Evolutionary conservation across 2,113 vertebrate genomes (phyloP).

Genomic region (Menidia beryllina): DNA sequence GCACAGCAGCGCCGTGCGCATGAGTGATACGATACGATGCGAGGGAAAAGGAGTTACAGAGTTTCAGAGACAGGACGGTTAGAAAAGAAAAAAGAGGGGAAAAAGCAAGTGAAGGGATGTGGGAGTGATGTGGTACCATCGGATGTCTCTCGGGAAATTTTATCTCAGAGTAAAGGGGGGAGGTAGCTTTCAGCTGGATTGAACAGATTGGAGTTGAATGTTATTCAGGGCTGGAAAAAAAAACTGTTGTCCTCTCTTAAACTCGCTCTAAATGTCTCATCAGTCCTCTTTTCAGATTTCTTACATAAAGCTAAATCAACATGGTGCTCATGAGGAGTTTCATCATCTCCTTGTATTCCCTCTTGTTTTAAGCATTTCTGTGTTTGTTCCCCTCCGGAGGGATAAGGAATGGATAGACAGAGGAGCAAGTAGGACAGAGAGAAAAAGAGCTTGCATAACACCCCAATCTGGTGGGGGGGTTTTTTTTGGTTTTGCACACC

Average conservation of each 20-base stretch:
- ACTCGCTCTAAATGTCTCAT: slow-evolving; percentile 12
- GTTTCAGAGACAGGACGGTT: slow-evolving; percentile 33
- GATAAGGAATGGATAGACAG: slow-evolving; percentile 18
- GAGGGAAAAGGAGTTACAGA: slow-evolving; percentile 15
- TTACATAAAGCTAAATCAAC: slow-evolving; percentile 39
- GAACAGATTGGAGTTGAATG: slow-evolving; percentile 40
- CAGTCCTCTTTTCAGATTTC: slow-evolving; percentile 35
- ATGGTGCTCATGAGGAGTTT: slow-evolving; percentile 50
- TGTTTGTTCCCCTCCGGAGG: slow-evolving; percentile 28
- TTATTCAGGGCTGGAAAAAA: slow-evolving; percentile 60
- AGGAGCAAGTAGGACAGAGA: slow-evolving; percentile 32
- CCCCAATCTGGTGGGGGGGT: slow-evolving; percentile 22
- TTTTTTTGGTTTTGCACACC: slow-evolving; percentile 13
- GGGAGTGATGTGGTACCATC: slow-evolving; percentile 42
- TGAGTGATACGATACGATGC: slow-evolving; percentile 58
- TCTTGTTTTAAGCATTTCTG: neutral
- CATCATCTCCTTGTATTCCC: slow-evolving; percentile 22
- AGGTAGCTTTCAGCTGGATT: slow-evolving; percentile 36
- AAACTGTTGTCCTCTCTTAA: slow-evolving; percentile 57
- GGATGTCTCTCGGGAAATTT: slow-evolving; percentile 71
- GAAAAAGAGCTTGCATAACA: slow-evolving; percentile 34
- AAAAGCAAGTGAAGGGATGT: slow-evolving; percentile 4
- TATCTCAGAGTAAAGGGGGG: slow-evolving; percentile 18
- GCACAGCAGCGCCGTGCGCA: slow-evolving; percentile 63
- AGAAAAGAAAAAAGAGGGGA: slow-evolving; percentile 22